These are phyloP conservation scores for Neogobius melanostomus DNA, from an alignment of 2,113 vertebrate genomes.

Conservation along the genomic window DNA sequence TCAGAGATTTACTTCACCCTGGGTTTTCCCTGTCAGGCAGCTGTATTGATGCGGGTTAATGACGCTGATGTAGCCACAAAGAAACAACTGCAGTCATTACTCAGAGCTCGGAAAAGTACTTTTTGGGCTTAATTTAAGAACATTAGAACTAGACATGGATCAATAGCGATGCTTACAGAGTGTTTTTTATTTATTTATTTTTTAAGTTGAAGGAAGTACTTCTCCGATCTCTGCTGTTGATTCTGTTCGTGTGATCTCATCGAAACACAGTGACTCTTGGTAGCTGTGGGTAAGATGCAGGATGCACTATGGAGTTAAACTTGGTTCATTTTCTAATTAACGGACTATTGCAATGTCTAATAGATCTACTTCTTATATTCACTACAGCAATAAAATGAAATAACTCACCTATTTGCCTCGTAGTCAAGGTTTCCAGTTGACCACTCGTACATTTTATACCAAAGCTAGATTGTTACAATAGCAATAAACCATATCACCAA, in stretches of 20 bases:
- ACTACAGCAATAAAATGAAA: not conserved
- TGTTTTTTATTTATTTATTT: not conserved
- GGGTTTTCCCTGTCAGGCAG: constrained; percentile 10
- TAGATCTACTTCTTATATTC: not conserved
- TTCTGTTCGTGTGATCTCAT: not conserved
- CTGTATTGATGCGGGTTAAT: constrained; percentile 7
- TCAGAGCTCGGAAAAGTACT: constrained; percentile 8
- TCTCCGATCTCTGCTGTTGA: not conserved
- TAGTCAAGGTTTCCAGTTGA: not conserved
- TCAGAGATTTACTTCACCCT: constrained; percentile 4
- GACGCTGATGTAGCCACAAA: constrained; percentile 9
- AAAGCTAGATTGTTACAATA: not conserved
- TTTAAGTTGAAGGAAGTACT: not conserved
- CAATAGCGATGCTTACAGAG: not conserved
- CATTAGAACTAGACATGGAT: not conserved
- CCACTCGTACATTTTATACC: not conserved
- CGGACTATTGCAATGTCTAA: too few species aligned
- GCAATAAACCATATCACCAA: not conserved
- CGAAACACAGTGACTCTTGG: not conserved
- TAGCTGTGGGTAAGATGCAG: not conserved
- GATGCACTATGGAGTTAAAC: too few species aligned
- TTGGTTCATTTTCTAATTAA: too few species aligned
- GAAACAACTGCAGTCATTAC: constrained; percentile 8
- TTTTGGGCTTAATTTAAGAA: constrained; percentile 11
- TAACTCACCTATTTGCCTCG: not conserved